Evolutionary conservation across 2,888 invertebrate genomes (phyloP).

Genomic region (Macropis europaea): DNA sequence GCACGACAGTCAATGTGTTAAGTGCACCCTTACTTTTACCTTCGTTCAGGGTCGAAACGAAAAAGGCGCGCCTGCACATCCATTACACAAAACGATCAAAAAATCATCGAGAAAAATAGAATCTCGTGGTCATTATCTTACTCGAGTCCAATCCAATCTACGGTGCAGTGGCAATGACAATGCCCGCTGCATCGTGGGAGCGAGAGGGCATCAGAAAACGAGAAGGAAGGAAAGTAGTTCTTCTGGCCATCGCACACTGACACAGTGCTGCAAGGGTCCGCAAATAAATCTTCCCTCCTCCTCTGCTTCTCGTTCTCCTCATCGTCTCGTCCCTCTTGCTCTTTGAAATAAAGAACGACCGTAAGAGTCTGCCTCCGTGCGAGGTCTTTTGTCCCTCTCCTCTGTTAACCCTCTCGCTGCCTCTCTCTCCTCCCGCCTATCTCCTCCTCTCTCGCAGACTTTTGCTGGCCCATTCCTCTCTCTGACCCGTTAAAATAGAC

Average conservation of each 20-base stretch:
- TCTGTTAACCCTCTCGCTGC: conserved; percentile 47
- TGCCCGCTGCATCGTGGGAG: conserved; percentile 21
- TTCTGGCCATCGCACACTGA: conserved; percentile 43
- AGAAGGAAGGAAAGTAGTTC: conserved; percentile 30
- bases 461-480: conserved; percentile 50
- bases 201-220: neutral
- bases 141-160: conserved; percentile 32
- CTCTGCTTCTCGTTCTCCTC: conserved; percentile 19
- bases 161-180: conserved; percentile 46
- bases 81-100: no score
- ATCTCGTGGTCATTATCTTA: conserved; percentile 32
- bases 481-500: conserved; percentile 76
- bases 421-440: conserved; percentile 5
- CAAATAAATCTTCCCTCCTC: conserved; percentile 66
- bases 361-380: conserved; percentile 51
- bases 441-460: conserved; percentile 14
- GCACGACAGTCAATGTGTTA: no score
- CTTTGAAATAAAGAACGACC: conserved; percentile 63
- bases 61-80: no score
- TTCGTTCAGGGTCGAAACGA: no score
- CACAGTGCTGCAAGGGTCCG: conserved; percentile 57
- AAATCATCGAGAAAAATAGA: neutral
- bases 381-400: conserved; percentile 55
- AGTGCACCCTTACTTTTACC: no score
- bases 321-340: conserved; percentile 6